Conservation (phyloP, 2,888 invertebrate species). For the Metallyticus violacea region DNA sequence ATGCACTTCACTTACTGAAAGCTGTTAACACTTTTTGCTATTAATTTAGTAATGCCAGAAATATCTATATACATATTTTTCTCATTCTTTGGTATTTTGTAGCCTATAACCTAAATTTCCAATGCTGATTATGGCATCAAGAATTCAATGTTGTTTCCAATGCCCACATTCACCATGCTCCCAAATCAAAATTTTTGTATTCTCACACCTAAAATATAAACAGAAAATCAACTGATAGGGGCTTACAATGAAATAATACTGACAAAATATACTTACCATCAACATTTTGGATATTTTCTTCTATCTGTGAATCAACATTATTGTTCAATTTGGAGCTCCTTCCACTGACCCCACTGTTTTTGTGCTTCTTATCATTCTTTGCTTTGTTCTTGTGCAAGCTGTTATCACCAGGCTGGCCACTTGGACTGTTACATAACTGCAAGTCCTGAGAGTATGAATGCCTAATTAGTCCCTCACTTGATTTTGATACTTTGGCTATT, state of each 20-base stretch:
- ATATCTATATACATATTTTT: too few relatives aligned
- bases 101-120: too few relatives aligned
- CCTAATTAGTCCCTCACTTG: conserved; percentile 21
- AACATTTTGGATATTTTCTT: not conserved
- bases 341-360: not conserved
- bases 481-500: not conserved
- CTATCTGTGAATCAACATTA: conserved; percentile 10
- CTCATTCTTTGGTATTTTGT: too few relatives aligned
- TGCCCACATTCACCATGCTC: too few relatives aligned
- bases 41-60: too few relatives aligned
- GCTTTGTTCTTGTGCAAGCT: conserved; percentile 5
- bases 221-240: too few relatives aligned
- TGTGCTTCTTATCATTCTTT: not conserved
- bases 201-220: too few relatives aligned
- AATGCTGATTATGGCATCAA: too few relatives aligned
- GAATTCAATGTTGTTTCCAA: too few relatives aligned
- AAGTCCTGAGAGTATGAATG: conserved; percentile 27
- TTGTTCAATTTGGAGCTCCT: conserved; percentile 17
- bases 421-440: conserved; percentile 14
- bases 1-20: too few relatives aligned
- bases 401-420: conserved; percentile 15
- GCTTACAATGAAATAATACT: not conserved
- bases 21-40: too few relatives aligned
- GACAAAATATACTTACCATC: not conserved
- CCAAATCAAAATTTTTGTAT: too few relatives aligned